Percentiles rank a stretch among this genome's conserved stretches.
Conservation (phyloP, 2,113 vertebrate genomes). For the Pachyramphus minor region DNA sequence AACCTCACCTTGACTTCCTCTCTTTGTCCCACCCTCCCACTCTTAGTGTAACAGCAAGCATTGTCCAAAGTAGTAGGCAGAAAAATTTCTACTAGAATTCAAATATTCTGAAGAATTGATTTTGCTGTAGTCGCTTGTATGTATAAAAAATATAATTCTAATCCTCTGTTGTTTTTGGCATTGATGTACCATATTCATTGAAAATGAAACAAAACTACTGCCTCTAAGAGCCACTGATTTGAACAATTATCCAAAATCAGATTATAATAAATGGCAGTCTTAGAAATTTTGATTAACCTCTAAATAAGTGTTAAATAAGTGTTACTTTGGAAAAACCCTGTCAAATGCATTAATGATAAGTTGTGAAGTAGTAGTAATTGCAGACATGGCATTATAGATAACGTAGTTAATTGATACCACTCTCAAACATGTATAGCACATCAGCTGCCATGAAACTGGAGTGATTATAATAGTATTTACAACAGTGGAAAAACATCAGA, state of each 20-base stretch:
- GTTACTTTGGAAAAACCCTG: constrained; percentile 61
- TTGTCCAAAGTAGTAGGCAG: neutral
- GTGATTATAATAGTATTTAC: constrained; percentile 9
- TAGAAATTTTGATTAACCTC: constrained; percentile 74
- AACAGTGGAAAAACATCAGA: neutral
- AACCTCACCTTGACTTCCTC: neutral
- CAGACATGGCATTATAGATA: constrained; percentile 60
- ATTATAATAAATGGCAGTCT: constrained; percentile 69
- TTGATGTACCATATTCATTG: constrained; percentile 19
- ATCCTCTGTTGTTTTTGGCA: constrained; percentile 38
- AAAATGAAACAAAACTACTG: constrained; percentile 60
- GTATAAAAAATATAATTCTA: constrained; percentile 47
- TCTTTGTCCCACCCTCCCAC: neutral
- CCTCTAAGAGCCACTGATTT: constrained; percentile 63
- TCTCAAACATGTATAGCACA: constrained; percentile 50
- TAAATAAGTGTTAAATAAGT: constrained; percentile 74
- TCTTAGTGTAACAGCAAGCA: neutral
- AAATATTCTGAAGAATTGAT: neutral
- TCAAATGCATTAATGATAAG: constrained; percentile 71
- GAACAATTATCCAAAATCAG: constrained; percentile 72
- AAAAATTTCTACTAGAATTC: neutral
- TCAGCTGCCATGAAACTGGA: constrained; percentile 51
- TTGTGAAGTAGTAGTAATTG: constrained; percentile 69
- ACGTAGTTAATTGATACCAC: constrained; percentile 59
- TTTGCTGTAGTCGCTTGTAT: constrained; percentile 29